Conservation (phyloP, 2,113 vertebrate species). For the Gnathonemus longibarbis region DNA sequence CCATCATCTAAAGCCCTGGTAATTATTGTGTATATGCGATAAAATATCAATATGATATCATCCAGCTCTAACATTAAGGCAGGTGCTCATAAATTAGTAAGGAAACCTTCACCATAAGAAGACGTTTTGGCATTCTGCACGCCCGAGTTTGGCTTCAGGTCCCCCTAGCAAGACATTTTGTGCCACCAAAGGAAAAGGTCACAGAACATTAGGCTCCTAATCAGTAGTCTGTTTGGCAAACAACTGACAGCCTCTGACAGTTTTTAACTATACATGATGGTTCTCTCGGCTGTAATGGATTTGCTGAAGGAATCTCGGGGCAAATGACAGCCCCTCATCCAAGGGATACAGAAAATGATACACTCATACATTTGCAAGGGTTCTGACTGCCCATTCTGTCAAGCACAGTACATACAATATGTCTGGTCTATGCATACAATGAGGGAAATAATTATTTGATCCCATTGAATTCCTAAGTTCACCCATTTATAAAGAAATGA, state of each 20-base stretch:
- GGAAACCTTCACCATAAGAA: neutral
- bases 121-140: too few species aligned
- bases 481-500: too few species aligned
- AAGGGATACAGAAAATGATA: neutral
- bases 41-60: too few species aligned
- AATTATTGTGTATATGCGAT: too few species aligned
- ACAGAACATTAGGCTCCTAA: neutral
- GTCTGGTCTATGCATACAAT: neutral
- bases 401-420: neutral
- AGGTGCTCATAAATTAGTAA: neutral
- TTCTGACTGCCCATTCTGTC: neutral
- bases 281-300: neutral
- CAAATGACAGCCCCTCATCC: neutral
- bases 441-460: too few species aligned
- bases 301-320: neutral
- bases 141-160: neutral
- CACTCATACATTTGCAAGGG: neutral
- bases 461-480: too few species aligned
- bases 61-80: neutral
- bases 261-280: neutral
- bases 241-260: neutral
- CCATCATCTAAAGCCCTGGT: too few species aligned
- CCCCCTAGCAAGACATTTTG: neutral
- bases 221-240: neutral
- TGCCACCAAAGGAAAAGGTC: neutral